Conservation (phyloP, 2,888 invertebrate species). For the Odontothrips loti region DNA sequence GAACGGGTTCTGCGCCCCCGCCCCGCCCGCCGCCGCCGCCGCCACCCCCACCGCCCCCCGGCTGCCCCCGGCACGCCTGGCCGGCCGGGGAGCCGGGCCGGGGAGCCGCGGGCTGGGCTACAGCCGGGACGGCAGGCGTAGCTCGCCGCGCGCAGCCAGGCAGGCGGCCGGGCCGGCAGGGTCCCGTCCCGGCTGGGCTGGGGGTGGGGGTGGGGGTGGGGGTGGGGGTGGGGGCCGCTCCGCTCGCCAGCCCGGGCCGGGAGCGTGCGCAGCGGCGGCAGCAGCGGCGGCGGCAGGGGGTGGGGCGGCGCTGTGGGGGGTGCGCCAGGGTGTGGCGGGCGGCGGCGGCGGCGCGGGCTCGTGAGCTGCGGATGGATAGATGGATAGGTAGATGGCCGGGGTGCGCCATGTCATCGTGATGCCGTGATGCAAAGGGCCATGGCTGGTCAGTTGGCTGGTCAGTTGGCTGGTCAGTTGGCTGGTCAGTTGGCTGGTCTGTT, state of each 20-base stretch:
- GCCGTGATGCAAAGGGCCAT: neutral
- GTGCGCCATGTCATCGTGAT: neutral
- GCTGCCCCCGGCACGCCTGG: neutral
- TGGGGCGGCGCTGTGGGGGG: neutral
- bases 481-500: too few relatives aligned
- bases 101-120: neutral
- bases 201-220: constrained; percentile 37
- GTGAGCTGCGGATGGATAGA: neutral
- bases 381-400: neutral
- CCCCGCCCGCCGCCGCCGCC: constrained; percentile 22
- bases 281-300: neutral
- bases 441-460: neutral
- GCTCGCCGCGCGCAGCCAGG: neutral
- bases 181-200: constrained; percentile 29
- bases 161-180: constrained; percentile 27
- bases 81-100: neutral
- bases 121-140: too few relatives aligned
- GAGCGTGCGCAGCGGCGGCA: neutral
- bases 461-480: too few relatives aligned
- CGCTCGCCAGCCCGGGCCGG: constrained; percentile 33
- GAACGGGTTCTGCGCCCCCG: constrained; percentile 1
- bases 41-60: neutral
- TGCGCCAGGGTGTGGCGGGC: neutral
- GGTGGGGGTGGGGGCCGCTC: constrained; percentile 37
- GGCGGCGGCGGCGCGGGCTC: neutral